Conservation (phyloP, 2,797 vertebrate genomes). For the Malacoctenus gilli region DNA sequence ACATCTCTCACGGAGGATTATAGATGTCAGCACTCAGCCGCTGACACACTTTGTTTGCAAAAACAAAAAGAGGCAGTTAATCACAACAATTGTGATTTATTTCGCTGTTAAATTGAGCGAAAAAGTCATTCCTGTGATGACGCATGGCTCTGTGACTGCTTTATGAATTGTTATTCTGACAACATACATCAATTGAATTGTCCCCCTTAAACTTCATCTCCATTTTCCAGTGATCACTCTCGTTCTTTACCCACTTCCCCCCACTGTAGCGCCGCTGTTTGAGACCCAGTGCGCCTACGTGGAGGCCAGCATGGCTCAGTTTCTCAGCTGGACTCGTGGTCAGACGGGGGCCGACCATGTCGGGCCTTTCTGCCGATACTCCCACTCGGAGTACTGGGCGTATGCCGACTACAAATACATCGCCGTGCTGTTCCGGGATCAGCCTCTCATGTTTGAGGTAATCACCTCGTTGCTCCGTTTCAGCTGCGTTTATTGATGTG, state of each 20-base stretch:
- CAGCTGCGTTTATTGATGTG: too few species aligned
- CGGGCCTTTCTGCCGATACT: slow-evolving; percentile 84
- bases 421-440: slow-evolving; percentile 85
- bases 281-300: slow-evolving; percentile 90
- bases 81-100: slow-evolving; percentile 41
- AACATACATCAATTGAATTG: slow-evolving; percentile 4
- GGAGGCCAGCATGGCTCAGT: slow-evolving; percentile 86
- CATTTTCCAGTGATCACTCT: slow-evolving; percentile 6
- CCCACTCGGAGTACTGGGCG: slow-evolving; percentile 88
- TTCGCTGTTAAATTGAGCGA: slow-evolving; percentile 27
- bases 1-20: slow-evolving; percentile 47
- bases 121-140: slow-evolving; percentile 35
- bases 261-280: slow-evolving; percentile 86
- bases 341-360: slow-evolving; percentile 51
- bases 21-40: slow-evolving; percentile 43
- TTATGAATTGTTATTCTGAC: slow-evolving; percentile 14
- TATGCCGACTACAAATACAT: slow-evolving; percentile 99
- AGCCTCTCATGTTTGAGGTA: slow-evolving; percentile 90
- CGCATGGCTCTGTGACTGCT: slow-evolving; percentile 4
- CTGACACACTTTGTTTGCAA: slow-evolving; percentile 36
- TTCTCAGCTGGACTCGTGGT: slow-evolving; percentile 84
- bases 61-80: slow-evolving; percentile 34
- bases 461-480: slow-evolving; percentile 1
- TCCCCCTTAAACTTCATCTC: slow-evolving; percentile 6
- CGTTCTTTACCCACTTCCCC: background rate